phyloP scores from a whole-genome alignment of 2,888 invertebrate genomes.

The Didymodactylos carnosus region DNA sequence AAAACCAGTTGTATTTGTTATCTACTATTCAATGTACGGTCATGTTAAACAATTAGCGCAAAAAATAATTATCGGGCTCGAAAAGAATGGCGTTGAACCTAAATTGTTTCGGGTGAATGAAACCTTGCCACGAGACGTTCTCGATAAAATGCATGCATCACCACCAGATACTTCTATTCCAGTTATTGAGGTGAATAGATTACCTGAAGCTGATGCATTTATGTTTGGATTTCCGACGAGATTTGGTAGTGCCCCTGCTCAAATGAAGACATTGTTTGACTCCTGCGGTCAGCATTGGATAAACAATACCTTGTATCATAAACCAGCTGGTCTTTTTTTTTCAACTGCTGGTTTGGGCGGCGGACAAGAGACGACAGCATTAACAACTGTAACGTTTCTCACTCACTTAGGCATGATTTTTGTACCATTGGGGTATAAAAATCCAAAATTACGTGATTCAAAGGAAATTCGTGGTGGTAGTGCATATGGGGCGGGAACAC shows the following conservation, averaged over 20 bases:
- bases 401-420: slow-evolving; percentile 9
- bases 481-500: neutral
- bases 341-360: slow-evolving; percentile 1
- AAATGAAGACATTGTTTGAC: slow-evolving; percentile 11
- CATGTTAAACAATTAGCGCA: slow-evolving; percentile 11
- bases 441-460: neutral
- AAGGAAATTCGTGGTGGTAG: neutral
- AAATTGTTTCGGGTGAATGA: slow-evolving; percentile 5
- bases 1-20: slow-evolving; percentile 7
- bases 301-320: neutral
- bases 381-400: slow-evolving; percentile 12
- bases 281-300: slow-evolving; percentile 7
- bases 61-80: slow-evolving; percentile 1
- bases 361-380: slow-evolving; percentile 11
- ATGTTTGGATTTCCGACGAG: slow-evolving; percentile 10
- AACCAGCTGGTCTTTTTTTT: slow-evolving; percentile 1
- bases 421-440: slow-evolving; percentile 3
- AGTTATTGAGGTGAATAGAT: neutral
- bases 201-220: slow-evolving; percentile 9
- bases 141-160: slow-evolving; percentile 8
- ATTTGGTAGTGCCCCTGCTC: slow-evolving; percentile 8
- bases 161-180: slow-evolving; percentile 1
- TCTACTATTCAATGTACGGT: slow-evolving; percentile 14
- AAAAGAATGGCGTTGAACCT: slow-evolving; percentile 9
- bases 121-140: slow-evolving; percentile 5